Conservation (phyloP, 2,888 invertebrate genomes). For the Psylliodes chrysocephalus region DNA sequence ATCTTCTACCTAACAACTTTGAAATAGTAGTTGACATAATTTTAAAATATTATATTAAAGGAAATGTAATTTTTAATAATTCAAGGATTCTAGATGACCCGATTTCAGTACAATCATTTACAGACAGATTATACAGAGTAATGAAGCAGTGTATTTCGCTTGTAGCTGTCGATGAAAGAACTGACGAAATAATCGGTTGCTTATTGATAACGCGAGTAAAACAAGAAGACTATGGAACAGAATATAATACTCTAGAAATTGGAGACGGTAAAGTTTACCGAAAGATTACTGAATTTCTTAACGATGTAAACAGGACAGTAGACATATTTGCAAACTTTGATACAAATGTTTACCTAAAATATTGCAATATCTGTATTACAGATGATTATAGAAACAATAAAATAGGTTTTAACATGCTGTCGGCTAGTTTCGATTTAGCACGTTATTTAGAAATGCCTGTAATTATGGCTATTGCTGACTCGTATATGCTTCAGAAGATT, state of each 20-base stretch:
- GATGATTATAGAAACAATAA: conserved; percentile 53
- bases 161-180: conserved; percentile 54
- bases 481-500: conserved; percentile 52
- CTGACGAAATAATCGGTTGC: conserved; percentile 54
- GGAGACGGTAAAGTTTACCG: conserved; percentile 56
- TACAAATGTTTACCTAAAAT: conserved; percentile 56
- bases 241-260: conserved; percentile 57
- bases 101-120: conserved; percentile 54
- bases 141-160: conserved; percentile 58
- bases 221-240: conserved; percentile 56
- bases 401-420: conserved; percentile 47
- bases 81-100: conserved; percentile 55
- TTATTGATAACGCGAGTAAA: conserved; percentile 55
- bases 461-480: conserved; percentile 57
- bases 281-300: conserved; percentile 54
- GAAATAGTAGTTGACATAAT: conserved; percentile 54
- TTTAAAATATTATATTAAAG: conserved; percentile 51
- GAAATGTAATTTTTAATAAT: conserved; percentile 58
- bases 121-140: conserved; percentile 51
- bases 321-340: conserved; percentile 57
- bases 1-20: conserved; percentile 54
- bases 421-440: conserved; percentile 53
- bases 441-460: conserved; percentile 56
- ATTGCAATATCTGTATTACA: conserved; percentile 55
- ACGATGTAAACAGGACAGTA: conserved; percentile 55